These are phyloP conservation scores for Phenganax marumi DNA, from an alignment of 92 coral and sea anemone genomes.

Conservation along the genomic window DNA sequence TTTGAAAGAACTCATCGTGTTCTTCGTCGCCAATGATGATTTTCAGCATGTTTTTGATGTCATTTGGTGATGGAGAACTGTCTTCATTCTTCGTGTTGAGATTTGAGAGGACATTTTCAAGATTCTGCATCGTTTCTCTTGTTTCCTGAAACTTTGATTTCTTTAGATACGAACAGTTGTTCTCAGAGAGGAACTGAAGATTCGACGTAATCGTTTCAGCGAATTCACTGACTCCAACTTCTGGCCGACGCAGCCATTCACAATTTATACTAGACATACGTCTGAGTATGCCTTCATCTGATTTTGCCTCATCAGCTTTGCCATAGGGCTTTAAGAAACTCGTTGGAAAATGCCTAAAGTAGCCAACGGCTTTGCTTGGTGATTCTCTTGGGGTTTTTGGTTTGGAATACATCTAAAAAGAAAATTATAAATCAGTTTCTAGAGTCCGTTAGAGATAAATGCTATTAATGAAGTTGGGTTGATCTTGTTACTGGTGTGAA, in stretches of 20 bases:
- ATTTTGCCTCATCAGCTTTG: not conserved
- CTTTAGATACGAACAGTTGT: not conserved
- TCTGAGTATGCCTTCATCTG: not conserved
- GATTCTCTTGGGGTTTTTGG: too few species aligned
- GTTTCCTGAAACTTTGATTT: not conserved
- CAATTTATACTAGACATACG: not conserved
- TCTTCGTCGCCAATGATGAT: not conserved
- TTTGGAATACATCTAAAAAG: constrained; percentile 13
- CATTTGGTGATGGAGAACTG: not conserved
- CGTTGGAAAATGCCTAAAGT: constrained; percentile 7
- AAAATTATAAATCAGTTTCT: not conserved
- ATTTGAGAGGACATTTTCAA: not conserved
- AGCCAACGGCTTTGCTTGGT: not conserved
- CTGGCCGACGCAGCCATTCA: not conserved
- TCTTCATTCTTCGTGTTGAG: not conserved
- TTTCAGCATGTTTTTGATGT: not conserved
- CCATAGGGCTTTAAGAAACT: constrained; percentile 2
- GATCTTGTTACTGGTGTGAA: constrained; percentile 3
- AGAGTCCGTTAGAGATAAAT: not conserved
- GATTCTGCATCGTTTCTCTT: not conserved
- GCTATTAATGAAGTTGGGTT: not conserved
- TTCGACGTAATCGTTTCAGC: not conserved
- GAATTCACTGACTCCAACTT: not conserved
- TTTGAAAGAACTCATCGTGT: not conserved
- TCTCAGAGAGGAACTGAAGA: constrained; percentile 1